A percentile compares a stretch with the other conserved stretches of the same genome.
These are phyloP conservation scores for Leptinotarsa defecta DNA, from an alignment of 1,140 invertebrate genomes.

Conservation along the genomic window DNA sequence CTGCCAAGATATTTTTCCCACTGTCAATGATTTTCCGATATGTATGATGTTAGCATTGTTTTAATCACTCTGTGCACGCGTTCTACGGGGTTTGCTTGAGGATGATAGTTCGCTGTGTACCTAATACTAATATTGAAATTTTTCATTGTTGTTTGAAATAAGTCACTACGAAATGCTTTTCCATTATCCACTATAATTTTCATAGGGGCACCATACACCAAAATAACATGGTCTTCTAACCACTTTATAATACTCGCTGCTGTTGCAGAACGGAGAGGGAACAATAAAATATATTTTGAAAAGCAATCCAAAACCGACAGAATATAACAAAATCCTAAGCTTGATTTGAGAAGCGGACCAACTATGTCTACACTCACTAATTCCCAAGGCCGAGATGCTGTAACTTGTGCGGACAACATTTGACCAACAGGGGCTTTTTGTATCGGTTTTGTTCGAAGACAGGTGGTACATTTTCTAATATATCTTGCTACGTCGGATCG, in stretches of 20 bases:
- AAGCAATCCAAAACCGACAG: too few species aligned
- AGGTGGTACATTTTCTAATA: slow-evolving; percentile 40
- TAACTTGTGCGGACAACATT: slow-evolving; percentile 32
- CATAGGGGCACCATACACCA: slow-evolving; percentile 39
- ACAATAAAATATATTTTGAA: slow-evolving; percentile 14
- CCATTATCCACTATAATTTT: too few species aligned
- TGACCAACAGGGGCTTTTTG: slow-evolving; percentile 35
- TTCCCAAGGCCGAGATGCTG: slow-evolving; percentile 39
- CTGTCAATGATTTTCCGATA: too few species aligned
- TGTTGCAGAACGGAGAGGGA: slow-evolving; percentile 20
- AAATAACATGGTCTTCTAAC: slow-evolving; percentile 32
- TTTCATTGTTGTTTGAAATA: too few species aligned
- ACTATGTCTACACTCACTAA: slow-evolving; percentile 44
- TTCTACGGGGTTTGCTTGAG: slow-evolving; percentile 25
- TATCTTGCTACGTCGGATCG: slow-evolving; percentile 34
- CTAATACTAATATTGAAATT: too few species aligned
- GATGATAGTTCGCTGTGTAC: too few species aligned
- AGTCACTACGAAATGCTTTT: too few species aligned
- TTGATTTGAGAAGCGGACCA: slow-evolving; percentile 44
- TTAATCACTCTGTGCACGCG: slow-evolving; percentile 33
- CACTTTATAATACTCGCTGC: not conserved
- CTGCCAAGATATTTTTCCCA: too few species aligned
- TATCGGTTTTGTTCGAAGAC: slow-evolving; percentile 39
- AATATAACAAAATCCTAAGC: slow-evolving; percentile 45
- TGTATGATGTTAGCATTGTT: slow-evolving; percentile 5